These are phyloP conservation scores for Embiotoca jacksoni DNA, from an alignment of 2,113 vertebrate genomes.

Conservation along the genomic window DNA sequence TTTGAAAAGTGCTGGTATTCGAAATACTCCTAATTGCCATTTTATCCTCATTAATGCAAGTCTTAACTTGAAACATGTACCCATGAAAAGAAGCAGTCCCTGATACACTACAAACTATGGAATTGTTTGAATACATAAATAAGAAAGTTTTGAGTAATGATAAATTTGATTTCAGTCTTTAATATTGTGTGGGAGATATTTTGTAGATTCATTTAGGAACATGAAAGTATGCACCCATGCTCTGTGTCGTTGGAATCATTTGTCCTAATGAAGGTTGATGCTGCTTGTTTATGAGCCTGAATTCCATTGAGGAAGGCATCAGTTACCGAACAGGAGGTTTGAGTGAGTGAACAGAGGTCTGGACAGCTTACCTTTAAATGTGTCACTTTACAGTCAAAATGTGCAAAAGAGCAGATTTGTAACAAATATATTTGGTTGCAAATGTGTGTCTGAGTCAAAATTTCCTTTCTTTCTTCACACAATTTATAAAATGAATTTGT, in stretches of 20 bases:
- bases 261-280: slow-evolving; percentile 50
- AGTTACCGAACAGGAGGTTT: slow-evolving; percentile 64
- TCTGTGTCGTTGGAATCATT: slow-evolving; percentile 32
- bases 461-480: slow-evolving; percentile 32
- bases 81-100: slow-evolving; percentile 16
- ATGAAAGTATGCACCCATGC: background rate
- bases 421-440: slow-evolving; percentile 51
- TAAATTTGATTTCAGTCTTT: background rate
- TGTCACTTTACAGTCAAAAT: slow-evolving; percentile 69
- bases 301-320: slow-evolving; percentile 71
- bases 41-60: slow-evolving; percentile 42
- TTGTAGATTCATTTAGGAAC: slow-evolving; percentile 3
- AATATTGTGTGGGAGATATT: slow-evolving; percentile 2
- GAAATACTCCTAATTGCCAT: slow-evolving; percentile 34
- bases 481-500: slow-evolving; percentile 51
- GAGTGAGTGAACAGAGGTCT: slow-evolving; percentile 61
- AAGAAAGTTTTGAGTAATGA: background rate
- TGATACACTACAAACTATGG: background rate
- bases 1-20: slow-evolving; percentile 25
- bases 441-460: slow-evolving; percentile 36
- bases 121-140: slow-evolving; percentile 14
- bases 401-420: slow-evolving; percentile 29
- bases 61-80: slow-evolving; percentile 16
- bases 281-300: slow-evolving; percentile 68
- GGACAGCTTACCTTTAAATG: slow-evolving; percentile 70